Percentiles rank a stretch among this genome's conserved stretches.
phyloP scores from a whole-genome alignment of 2,113 vertebrate species.

The Heteronetta atricapilla region DNA sequence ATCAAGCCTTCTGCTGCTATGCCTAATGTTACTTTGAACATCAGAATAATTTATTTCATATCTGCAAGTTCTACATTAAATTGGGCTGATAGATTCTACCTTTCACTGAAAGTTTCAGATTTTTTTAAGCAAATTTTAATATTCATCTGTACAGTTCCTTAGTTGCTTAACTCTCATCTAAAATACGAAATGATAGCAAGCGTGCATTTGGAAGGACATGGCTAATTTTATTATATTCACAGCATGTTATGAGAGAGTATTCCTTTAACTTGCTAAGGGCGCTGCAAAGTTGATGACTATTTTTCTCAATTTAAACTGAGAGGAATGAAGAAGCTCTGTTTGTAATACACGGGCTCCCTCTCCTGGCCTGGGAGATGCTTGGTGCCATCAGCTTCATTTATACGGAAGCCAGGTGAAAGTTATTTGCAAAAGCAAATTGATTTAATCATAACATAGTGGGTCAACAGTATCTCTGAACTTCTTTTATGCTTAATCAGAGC shows the following conservation, averaged over 20 bases:
- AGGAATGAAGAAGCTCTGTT: neutral
- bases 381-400: neutral
- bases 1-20: neutral
- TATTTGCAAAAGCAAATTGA: neutral
- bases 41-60: neutral
- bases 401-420: neutral
- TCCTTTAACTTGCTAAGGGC: neutral
- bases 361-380: neutral
- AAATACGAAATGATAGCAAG: neutral
- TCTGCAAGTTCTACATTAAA: neutral
- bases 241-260: neutral
- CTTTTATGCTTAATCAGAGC: neutral
- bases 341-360: conserved; percentile 62
- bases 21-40: neutral
- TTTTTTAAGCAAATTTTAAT: neutral
- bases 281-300: neutral
- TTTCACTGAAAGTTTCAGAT: neutral
- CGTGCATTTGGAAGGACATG: neutral
- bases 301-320: neutral
- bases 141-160: neutral
- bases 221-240: neutral
- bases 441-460: neutral
- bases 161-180: neutral
- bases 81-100: neutral
- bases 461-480: neutral